These are phyloP conservation scores for Trialeurodes vaporariorum DNA, from an alignment of 1,140 invertebrate species.

Conservation along the genomic window DNA sequence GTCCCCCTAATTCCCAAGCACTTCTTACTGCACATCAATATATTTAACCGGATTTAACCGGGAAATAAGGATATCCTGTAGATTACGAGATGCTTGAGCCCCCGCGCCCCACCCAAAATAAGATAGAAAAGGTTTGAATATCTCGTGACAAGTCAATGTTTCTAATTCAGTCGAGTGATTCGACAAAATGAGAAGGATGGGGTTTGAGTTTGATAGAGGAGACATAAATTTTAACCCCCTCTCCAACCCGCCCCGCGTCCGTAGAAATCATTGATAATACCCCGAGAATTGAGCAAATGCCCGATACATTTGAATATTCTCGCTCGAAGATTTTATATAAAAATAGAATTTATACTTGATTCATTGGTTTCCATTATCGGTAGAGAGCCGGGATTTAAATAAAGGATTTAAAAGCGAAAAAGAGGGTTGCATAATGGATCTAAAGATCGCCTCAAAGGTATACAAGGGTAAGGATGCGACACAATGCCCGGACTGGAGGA, in stretches of 20 bases:
- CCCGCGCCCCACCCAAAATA: too few relatives aligned
- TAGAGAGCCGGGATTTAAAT: background rate
- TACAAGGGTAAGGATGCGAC: background rate
- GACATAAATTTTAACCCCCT: constrained; percentile 1
- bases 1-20: too few relatives aligned
- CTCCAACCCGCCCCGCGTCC: too few relatives aligned
- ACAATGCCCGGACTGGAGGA: background rate
- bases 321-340: too few relatives aligned
- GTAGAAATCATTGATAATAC: background rate
- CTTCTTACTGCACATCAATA: too few relatives aligned
- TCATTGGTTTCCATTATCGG: background rate
- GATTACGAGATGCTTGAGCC: too few relatives aligned
- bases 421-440: background rate
- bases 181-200: background rate
- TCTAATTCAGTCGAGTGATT: background rate
- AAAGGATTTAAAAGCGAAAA: background rate
- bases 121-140: too few relatives aligned
- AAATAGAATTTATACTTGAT: constrained; percentile 1
- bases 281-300: too few relatives aligned
- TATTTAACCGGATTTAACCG: too few relatives aligned
- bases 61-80: too few relatives aligned
- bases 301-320: background rate
- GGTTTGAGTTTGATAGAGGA: too few relatives aligned
- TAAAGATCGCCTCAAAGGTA: background rate
- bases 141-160: too few relatives aligned